Evolutionary conservation across 2,888 invertebrate species (phyloP).

Genomic region (Dynastes tityus): DNA sequence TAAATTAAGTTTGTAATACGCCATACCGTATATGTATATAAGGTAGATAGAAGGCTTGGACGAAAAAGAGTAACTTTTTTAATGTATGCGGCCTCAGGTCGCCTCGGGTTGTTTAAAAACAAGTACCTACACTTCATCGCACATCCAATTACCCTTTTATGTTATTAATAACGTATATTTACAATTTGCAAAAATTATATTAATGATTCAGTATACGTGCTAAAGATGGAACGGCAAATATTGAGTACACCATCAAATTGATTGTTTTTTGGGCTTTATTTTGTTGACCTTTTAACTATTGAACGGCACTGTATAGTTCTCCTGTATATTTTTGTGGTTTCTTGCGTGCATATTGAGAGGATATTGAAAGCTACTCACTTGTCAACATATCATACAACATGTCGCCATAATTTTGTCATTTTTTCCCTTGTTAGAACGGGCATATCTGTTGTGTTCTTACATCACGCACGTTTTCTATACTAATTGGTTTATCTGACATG

Average conservation of each 20-base stretch:
- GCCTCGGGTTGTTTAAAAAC: constrained; percentile 57
- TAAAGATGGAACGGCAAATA: background rate
- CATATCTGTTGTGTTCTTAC: background rate
- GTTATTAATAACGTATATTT: constrained; percentile 52
- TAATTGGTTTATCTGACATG: constrained; percentile 68
- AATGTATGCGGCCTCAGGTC: constrained; percentile 66
- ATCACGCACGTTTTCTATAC: constrained; percentile 61
- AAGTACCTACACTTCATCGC: constrained; percentile 50
- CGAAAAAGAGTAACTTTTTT: constrained; percentile 53
- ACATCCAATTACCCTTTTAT: constrained; percentile 51
- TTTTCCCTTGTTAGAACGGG: constrained; percentile 4
- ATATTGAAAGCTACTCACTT: constrained; percentile 65
- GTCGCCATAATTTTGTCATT: constrained; percentile 59
- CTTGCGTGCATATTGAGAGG: constrained; percentile 54
- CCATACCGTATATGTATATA: background rate
- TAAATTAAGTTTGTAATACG: constrained; percentile 67
- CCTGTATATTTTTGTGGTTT: background rate
- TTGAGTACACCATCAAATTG: constrained; percentile 30
- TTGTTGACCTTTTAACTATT: background rate
- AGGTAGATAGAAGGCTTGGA: background rate
- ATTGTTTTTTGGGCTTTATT: background rate
- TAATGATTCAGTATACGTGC: constrained; percentile 26
- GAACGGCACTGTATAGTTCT: background rate
- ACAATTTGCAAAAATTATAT: constrained; percentile 50
- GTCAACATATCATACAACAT: constrained; percentile 70